Conservation (phyloP, 1,140 invertebrate genomes). For the Drosophila repletoides region DNA sequence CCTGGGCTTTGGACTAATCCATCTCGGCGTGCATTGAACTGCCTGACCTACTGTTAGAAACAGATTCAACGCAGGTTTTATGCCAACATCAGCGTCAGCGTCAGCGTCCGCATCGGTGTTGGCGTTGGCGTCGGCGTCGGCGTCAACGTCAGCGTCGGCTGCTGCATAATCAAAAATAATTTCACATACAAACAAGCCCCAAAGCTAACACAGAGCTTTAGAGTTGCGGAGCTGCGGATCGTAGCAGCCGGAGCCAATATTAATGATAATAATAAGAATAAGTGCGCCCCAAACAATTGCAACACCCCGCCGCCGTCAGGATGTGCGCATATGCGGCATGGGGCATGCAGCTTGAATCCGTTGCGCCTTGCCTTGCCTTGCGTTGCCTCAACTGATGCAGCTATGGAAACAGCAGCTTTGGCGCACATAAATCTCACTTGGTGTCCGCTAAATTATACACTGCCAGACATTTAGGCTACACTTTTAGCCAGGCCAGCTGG, state of each 20-base stretch:
- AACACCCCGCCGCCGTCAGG: slow-evolving; percentile 50
- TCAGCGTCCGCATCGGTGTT: background rate
- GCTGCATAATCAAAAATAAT: slow-evolving; percentile 81
- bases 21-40: slow-evolving; percentile 68
- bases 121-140: background rate
- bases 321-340: slow-evolving; percentile 41
- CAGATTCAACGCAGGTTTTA: slow-evolving; percentile 11
- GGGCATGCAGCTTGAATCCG: background rate
- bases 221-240: slow-evolving; percentile 36
- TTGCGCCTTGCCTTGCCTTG: background rate
- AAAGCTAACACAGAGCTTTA: slow-evolving; percentile 36
- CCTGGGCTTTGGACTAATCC: slow-evolving; percentile 53
- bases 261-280: slow-evolving; percentile 81
- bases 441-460: slow-evolving; percentile 82
- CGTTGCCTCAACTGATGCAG: slow-evolving; percentile 16
- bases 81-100: background rate
- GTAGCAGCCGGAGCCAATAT: slow-evolving; percentile 62
- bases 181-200: slow-evolving; percentile 80
- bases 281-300: slow-evolving; percentile 75
- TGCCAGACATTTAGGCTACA: slow-evolving; percentile 81
- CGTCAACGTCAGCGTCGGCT: slow-evolving; percentile 25
- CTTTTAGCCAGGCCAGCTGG: slow-evolving; percentile 56
- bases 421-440: slow-evolving; percentile 83
- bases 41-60: slow-evolving; percentile 71
- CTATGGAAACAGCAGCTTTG: slow-evolving; percentile 64